A percentile compares a stretch with the other conserved stretches of the same genome.
phyloP scores from a whole-genome alignment of 2,797 vertebrate species.

The Eleutherodactylus coqui region DNA sequence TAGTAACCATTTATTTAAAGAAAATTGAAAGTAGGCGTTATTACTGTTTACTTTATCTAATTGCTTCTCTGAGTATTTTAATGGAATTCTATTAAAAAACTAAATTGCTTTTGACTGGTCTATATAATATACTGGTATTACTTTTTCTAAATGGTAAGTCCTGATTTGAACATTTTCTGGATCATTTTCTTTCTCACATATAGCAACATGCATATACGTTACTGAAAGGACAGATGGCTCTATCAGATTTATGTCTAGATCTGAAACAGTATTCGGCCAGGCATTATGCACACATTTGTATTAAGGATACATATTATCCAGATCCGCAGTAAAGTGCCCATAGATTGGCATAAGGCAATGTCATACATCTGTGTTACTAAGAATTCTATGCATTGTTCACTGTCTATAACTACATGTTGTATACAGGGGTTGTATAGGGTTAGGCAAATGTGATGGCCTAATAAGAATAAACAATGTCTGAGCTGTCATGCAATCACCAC shows the following conservation, averaged over 20 bases:
- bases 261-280: too few relatives aligned
- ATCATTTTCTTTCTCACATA: neutral
- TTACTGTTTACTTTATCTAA: conserved; percentile 15
- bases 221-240: neutral
- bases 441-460: neutral
- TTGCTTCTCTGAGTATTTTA: neutral
- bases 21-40: conserved; percentile 15
- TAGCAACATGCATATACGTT: neutral
- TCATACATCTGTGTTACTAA: too few relatives aligned
- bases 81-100: neutral
- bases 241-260: neutral
- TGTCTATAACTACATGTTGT: neutral
- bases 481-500: neutral
- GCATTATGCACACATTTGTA: neutral
- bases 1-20: conserved; percentile 33
- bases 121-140: neutral
- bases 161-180: neutral
- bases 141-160: neutral
- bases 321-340: neutral
- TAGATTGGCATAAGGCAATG: neutral
- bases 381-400: too few relatives aligned
- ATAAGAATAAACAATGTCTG: neutral
- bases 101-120: neutral
- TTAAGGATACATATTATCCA: neutral
- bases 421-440: neutral